Base-by-base conservation (phyloP, 2,888 invertebrate species). In the Drosophila histrio region DNA sequence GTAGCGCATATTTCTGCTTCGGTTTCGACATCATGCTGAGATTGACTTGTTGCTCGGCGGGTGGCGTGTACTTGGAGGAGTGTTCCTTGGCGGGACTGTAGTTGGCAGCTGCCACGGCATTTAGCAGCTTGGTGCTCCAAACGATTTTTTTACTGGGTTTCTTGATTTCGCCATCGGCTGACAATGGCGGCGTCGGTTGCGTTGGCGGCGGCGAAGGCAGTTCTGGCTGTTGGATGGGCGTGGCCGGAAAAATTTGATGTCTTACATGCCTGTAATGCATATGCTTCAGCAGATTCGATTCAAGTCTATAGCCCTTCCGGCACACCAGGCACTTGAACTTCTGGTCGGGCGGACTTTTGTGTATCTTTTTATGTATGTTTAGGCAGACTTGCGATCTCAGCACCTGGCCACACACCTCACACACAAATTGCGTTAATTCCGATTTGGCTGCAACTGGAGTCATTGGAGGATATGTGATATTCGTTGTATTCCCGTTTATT, bases 21-120 rank as follows among this genome's bases (percentile, higher is more conserved):
- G 49, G 9, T 13, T n/a, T 21, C 4, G n/a, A 1, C 2, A 5
- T 9, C 6, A 15, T 2, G 9, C 0, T 0, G 4, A 15, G 1
- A 7, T 36, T 0, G 3, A 2, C 9, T 7, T 7, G 13, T n/a
- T 13, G 5, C 3, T 30, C 21, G 3, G 32, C 17, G n/a, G 69
- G 57, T 0, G 46, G 26, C 21, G 67, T 13, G 21, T 82, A 79
- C 15, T 72, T 80, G 0, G 49, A 38, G 1, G 50, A 13, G 2
- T 49, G 4, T 11, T 80, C 79, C 2, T n/a, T 43, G 28, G 68
- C 52, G 8, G 83, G 83, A 38, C 17, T 41, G 28, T 77, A 79
- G 4, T 59, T 30, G n/a, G 80, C 72, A n/a, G 78, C 77, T 15
- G 78, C 83, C 3, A 80, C 28, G 2, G 72, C 64, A 32, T 80